Base-by-base conservation (phyloP, 1,140 invertebrate species). In the Euglossa dilemma region DNA sequence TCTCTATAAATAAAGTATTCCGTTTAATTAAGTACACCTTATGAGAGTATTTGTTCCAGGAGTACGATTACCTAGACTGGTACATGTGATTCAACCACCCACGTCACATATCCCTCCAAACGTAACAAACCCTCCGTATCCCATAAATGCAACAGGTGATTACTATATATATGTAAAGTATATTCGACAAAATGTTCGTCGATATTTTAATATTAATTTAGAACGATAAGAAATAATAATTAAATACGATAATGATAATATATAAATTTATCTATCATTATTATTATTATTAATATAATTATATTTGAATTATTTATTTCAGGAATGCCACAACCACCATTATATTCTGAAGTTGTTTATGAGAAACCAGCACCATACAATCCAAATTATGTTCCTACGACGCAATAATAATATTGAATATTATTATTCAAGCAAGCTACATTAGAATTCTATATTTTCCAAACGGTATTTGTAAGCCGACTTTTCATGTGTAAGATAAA, bases 361-460 rank as follows among this genome's bases (percentile, higher is more conserved):
- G 83, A 84, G 14, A 91, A 92, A 79, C 92, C 92, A 47, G 85
- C 91, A 43, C 86, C 92, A 11, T 92, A 92, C 47, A 93, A 93
- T 84, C 92, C 92, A 25, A 80, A 85, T 57, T 93, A 90, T 71
- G 18, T 52, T 28, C n/a, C 28, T 23, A 16, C 72, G 1, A 20
- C 1, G 1, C 11, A 61, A 25, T n/a, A 25, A 0, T 75, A 75
- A 67, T 0, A 14, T 47, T 18, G 2, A 66, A 18, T 25, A 36
- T 28, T 45, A 69, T 20, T 18, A 5, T 73, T 36, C 18, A 16
- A 59, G 2, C n/a, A 80, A 54, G 18, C 52, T 45, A 3, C 9
- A 36, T 16, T 52, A 25, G 6, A 6, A 80, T 7, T 57, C 16
- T 50, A 36, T 25, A 25, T 25, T 61, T 28, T 18, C n/a, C 6